Base-by-base conservation (phyloP, 2,797 vertebrate genomes). In the Karalla daura region DNA sequence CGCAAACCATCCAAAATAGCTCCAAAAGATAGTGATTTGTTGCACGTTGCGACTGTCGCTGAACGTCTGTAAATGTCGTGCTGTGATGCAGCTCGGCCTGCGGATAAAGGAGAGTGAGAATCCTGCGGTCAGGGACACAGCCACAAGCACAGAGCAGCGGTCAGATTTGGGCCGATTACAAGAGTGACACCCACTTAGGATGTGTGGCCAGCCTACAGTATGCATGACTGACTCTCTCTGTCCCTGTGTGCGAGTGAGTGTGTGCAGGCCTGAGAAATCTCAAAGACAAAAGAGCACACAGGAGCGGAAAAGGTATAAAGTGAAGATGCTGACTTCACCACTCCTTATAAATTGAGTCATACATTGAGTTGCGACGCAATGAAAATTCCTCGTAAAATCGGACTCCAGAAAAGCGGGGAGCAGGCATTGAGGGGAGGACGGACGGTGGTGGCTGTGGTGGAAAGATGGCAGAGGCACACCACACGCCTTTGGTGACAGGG, bases 131-230 rank as follows among this genome's bases (percentile, higher is more conserved):
- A 66, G 80, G 37, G 81, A 83, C 78, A 77, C 80, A 65, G 80
- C 79, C 86, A 83, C 88, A 68, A 83, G 87, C 80, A 80, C 84
- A 71, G 87, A 86, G 86, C 85, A 76, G 79, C 21, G 81, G 88
- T 85, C 81, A 80, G 85, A 83, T 89, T 74, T 92, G 74, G 76
- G 88, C 76, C 51, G 51, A 76, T 89, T 89, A 90, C 88, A 91
- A 93, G 88, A 91, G 88, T 88, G 90, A 92, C 91, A 93, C 90
- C 91, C 89, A 91, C 91, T 88, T 88, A 80, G 71, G 76, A 85
- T 78, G 85, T 84, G 85, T 70, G 86, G 76, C 66, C 70, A 72
- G 62, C 80, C n/a, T n/a, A n/a, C n/a, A n/a, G 73, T 83, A 54
- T 74, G 76, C 52, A 71, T 59, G 74, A 44, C 69, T 51, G 65